Percentiles rank a stretch among this genome's conserved stretches.
These are phyloP conservation scores for Amblyjoppa proteus DNA, from an alignment of 2,888 invertebrate species.

Conservation along the genomic window DNA sequence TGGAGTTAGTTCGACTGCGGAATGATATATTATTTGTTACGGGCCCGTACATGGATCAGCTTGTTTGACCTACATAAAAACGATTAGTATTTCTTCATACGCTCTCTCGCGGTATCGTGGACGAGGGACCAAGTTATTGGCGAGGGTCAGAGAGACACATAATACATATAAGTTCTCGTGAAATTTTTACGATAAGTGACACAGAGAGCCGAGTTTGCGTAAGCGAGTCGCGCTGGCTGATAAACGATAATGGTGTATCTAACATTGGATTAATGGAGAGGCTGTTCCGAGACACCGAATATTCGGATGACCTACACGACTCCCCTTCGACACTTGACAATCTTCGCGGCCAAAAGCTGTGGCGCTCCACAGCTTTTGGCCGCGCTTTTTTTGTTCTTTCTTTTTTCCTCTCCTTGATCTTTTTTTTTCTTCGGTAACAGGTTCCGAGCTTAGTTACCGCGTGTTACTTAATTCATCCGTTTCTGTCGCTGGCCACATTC, in stretches of 20 bases:
- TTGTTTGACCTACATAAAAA: slow-evolving; percentile 9
- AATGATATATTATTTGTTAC: slow-evolving; percentile 25
- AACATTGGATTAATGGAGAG: slow-evolving; percentile 15
- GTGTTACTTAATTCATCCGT: no score
- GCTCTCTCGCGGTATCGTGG: not conserved
- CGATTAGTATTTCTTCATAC: slow-evolving; percentile 13
- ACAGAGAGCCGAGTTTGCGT: slow-evolving; percentile 25
- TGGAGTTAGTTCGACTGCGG: not conserved
- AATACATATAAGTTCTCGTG: not conserved
- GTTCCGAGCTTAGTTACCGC: not conserved
- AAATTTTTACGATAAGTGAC: slow-evolving; percentile 34
- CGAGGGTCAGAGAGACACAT: slow-evolving; percentile 3
- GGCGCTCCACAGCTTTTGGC: not conserved
- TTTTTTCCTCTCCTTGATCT: not conserved
- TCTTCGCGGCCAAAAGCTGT: not conserved
- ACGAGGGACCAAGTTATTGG: slow-evolving; percentile 1
- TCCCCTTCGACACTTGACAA: slow-evolving; percentile 24
- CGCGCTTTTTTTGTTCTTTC: not conserved
- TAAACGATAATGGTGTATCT: slow-evolving; percentile 28
- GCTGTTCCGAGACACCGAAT: slow-evolving; percentile 23
- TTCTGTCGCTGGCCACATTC: no score
- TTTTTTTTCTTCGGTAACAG: not conserved
- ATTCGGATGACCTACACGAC: slow-evolving; percentile 58
- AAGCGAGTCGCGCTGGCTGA: not conserved
- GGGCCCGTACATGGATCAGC: not conserved